phyloP scores from a whole-genome alignment of 2,797 vertebrate species.

The Hydrocynus forskahlii region DNA sequence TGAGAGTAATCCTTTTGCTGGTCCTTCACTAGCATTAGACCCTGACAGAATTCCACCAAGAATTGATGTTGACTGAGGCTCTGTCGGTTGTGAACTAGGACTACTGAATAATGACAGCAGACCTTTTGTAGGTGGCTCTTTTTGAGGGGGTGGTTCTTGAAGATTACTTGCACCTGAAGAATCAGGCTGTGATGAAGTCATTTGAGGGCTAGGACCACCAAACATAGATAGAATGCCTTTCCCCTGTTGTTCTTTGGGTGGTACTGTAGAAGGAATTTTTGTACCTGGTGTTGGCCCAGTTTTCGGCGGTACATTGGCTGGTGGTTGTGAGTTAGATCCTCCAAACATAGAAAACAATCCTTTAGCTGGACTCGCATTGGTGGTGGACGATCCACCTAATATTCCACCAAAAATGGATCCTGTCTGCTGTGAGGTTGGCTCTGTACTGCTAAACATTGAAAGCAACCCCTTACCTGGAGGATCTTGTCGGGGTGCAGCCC shows the following conservation, averaged over 20 bases:
- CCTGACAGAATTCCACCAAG: constrained; percentile 21
- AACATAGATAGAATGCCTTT: constrained; percentile 61
- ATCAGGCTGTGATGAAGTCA: constrained; percentile 43
- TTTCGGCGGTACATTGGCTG: constrained; percentile 42
- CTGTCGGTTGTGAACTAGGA: constrained; percentile 50
- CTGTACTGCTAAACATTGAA: constrained; percentile 73
- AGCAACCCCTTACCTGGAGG: constrained; percentile 68
- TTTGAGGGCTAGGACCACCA: constrained; percentile 58
- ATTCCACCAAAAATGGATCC: constrained; percentile 73
- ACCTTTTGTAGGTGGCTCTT: constrained; percentile 46
- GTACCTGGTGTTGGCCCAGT: constrained; percentile 12
- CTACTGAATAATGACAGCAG: constrained; percentile 30
- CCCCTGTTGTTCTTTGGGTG: constrained; percentile 53
- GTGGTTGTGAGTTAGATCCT: constrained; percentile 62
- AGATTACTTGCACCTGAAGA: constrained; percentile 32
- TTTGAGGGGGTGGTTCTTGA: constrained; percentile 49
- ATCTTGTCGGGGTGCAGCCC: constrained; percentile 70
- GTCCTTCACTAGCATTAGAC: constrained; percentile 15
- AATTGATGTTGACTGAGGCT: constrained; percentile 45
- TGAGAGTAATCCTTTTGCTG: constrained; percentile 26
- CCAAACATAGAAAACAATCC: constrained; percentile 75
- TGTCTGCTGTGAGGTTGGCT: constrained; percentile 44
- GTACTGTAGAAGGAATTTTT: constrained; percentile 25
- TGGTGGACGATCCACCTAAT: constrained; percentile 68
- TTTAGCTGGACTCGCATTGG: constrained; percentile 72